Conservation (phyloP, 2,797 vertebrate genomes). For the Urosaurus nigricauda region DNA sequence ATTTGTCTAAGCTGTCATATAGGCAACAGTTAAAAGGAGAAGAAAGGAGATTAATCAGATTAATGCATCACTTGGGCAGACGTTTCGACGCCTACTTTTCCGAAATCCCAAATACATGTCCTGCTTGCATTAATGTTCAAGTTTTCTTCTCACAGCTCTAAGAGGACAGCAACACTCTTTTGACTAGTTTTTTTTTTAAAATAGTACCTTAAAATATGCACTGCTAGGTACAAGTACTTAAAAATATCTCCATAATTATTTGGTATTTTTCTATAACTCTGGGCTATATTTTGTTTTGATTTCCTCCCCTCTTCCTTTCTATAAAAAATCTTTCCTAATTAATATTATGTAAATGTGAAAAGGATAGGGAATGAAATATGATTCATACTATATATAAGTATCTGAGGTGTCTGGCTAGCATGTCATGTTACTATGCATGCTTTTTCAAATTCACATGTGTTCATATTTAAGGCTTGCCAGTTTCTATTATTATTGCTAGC, state of each 20-base stretch:
- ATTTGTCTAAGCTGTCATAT: background rate
- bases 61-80: background rate
- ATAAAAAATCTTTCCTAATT: background rate
- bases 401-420: background rate
- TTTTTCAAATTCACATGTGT: background rate
- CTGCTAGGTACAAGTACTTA: background rate
- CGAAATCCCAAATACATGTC: background rate
- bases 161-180: background rate
- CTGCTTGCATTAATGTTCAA: background rate
- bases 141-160: background rate
- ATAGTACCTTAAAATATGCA: constrained; percentile 5
- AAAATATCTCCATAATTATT: background rate
- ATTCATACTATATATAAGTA: background rate
- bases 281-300: background rate
- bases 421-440: background rate
- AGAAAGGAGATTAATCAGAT: background rate
- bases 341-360: background rate
- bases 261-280: constrained; percentile 25
- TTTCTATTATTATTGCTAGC: background rate
- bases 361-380: background rate
- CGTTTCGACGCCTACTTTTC: background rate
- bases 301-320: background rate
- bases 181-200: background rate
- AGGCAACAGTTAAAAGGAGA: background rate
- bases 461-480: background rate